Percentiles rank a stretch among this genome's conserved stretches.
Conservation (phyloP, 2,797 vertebrate species). For the Eurystomus glaucurus region DNA sequence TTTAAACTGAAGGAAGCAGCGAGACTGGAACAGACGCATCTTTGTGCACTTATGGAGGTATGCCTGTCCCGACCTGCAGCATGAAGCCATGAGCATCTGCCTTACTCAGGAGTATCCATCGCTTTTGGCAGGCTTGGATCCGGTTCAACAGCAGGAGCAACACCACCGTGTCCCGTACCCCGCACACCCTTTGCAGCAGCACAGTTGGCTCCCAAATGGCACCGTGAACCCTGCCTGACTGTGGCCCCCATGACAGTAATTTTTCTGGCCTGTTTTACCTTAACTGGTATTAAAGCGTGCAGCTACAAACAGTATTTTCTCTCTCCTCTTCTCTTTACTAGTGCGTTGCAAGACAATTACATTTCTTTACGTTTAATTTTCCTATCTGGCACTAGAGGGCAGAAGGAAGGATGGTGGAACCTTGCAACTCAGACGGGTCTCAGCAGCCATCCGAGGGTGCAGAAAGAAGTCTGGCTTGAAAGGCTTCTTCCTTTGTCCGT, state of each 20-base stretch:
- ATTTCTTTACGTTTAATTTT: neutral
- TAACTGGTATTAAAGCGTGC: accelerated
- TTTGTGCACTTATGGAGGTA: accelerated
- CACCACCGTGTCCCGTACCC: accelerated
- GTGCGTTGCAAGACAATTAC: neutral
- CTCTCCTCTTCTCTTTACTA: neutral
- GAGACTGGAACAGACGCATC: neutral
- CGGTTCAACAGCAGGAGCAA: neutral
- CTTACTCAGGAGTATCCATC: accelerated
- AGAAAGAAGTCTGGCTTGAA: neutral
- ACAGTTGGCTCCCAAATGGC: accelerated
- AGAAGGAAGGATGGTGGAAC: neutral
- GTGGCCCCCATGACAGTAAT: accelerated
- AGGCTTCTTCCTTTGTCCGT: neutral
- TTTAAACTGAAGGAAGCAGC: neutral
- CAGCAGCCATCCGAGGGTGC: neutral
- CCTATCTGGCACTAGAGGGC: conserved; percentile 52
- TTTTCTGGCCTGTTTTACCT: neutral
- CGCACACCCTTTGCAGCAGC: accelerated
- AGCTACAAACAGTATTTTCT: neutral
- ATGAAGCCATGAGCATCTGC: accelerated
- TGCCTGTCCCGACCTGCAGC: accelerated
- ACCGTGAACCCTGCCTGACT: neutral
- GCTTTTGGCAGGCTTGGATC: neutral
- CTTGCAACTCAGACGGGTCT: neutral